A percentile compares a stretch with the other conserved stretches of the same genome.
phyloP scores from a whole-genome alignment of 1,140 invertebrate species.

The Antheraea pernyi region DNA sequence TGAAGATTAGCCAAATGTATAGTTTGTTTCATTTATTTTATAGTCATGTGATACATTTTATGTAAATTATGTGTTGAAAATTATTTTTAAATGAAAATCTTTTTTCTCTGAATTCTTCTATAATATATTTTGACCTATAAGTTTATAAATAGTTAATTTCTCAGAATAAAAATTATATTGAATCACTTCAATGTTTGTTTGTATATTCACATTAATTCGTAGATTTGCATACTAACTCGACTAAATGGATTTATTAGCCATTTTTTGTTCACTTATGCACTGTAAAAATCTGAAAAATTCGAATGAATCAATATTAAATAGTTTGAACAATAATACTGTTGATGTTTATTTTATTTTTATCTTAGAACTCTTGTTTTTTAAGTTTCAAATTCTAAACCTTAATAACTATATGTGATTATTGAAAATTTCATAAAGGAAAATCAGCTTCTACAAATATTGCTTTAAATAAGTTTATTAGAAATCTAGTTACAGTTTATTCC shows the following conservation, averaged over 20 bases:
- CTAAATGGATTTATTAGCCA: constrained; percentile 20
- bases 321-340: constrained; percentile 3
- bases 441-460: too few species aligned
- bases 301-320: constrained; percentile 18
- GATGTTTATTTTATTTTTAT: constrained; percentile 2
- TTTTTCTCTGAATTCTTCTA: constrained; percentile 60
- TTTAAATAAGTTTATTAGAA: too few species aligned
- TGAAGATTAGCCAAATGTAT: constrained; percentile 75
- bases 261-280: constrained; percentile 3
- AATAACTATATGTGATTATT: too few species aligned
- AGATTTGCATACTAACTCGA: constrained; percentile 24
- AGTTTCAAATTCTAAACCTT: too few species aligned
- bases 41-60: constrained; percentile 74
- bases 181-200: constrained; percentile 20
- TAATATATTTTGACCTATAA: constrained; percentile 51
- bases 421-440: too few species aligned
- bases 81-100: constrained; percentile 59
- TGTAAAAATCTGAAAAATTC: constrained; percentile 7
- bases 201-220: constrained; percentile 31
- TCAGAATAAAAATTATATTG: constrained; percentile 53
- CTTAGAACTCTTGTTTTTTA: too few species aligned
- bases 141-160: constrained; percentile 59
- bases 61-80: constrained; percentile 73
- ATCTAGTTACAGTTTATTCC: too few species aligned
- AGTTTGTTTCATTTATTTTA: constrained; percentile 68